These are phyloP conservation scores for Phalacrocorax aristotelis DNA, from an alignment of 2,113 vertebrate species.

Conservation along the genomic window DNA sequence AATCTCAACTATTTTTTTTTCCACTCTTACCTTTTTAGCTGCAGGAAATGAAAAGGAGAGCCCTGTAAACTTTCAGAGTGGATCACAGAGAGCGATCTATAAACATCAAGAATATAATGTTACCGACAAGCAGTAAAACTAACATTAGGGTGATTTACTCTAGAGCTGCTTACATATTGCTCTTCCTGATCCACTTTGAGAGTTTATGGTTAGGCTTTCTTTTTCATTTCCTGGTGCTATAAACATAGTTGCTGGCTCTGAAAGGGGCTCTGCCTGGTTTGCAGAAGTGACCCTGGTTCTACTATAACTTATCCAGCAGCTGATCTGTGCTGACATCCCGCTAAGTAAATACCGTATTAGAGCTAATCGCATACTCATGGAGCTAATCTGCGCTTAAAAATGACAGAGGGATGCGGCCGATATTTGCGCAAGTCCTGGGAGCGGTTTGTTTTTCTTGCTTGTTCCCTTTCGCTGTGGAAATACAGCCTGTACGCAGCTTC, in stretches of 20 bases:
- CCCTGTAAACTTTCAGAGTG: constrained; percentile 26
- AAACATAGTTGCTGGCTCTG: constrained; percentile 27
- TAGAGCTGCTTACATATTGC: constrained; percentile 49
- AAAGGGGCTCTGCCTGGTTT: not conserved
- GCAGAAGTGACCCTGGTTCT: not conserved
- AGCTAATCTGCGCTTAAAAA: not conserved
- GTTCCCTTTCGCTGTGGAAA: not conserved
- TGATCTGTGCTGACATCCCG: not conserved
- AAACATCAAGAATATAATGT: constrained; percentile 42
- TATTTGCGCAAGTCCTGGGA: not conserved
- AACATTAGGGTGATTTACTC: constrained; percentile 53
- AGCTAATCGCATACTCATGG: not conserved
- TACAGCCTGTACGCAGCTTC: rapidly evolving
- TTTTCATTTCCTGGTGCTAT: constrained; percentile 58
- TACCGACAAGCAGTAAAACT: constrained; percentile 52
- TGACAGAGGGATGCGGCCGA: not conserved
- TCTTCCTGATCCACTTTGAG: constrained; percentile 55
- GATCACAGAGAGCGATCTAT: constrained; percentile 26
- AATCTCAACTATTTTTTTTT: not conserved
- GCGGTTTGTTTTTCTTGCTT: not conserved
- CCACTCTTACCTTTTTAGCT: not conserved
- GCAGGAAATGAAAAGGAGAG: constrained; percentile 38
- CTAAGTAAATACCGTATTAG: not conserved
- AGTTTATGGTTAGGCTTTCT: constrained; percentile 38
- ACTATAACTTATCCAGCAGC: constrained; percentile 16